These are phyloP conservation scores for Protophormia terraenovae DNA, from an alignment of 2,888 invertebrate species.

Conservation along the genomic window DNA sequence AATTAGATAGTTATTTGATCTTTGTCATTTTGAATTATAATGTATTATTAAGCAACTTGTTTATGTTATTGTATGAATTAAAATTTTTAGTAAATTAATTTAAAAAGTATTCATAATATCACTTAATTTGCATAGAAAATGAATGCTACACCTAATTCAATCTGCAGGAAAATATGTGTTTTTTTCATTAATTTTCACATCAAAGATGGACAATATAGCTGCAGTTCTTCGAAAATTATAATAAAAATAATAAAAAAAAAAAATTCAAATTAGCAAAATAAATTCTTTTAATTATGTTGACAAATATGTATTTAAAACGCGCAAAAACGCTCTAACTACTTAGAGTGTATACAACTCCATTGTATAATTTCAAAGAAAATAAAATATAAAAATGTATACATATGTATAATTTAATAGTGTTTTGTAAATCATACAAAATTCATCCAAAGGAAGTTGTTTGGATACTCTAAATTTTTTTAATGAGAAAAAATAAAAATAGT, in stretches of 20 bases:
- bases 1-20: background rate
- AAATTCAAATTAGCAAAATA: conserved; percentile 30
- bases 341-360: background rate
- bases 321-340: conserved; percentile 25
- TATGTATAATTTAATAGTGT: background rate
- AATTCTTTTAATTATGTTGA: conserved; percentile 24
- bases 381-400: conserved; percentile 1
- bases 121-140: conserved; percentile 1
- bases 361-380: background rate
- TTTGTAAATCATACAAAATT: background rate
- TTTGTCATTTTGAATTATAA: background rate
- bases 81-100: background rate
- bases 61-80: background rate
- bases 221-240: background rate
- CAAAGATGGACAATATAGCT: background rate
- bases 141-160: background rate
- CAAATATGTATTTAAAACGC: conserved; percentile 1
- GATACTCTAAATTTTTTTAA: no score
- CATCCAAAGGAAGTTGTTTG: background rate
- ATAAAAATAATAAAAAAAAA: background rate
- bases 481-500: background rate
- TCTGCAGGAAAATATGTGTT: background rate
- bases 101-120: background rate
- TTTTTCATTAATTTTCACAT: background rate
- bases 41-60: background rate